Base-by-base conservation (phyloP, 2,113 vertebrate genomes). In the Aptenodytes patagonicus region DNA sequence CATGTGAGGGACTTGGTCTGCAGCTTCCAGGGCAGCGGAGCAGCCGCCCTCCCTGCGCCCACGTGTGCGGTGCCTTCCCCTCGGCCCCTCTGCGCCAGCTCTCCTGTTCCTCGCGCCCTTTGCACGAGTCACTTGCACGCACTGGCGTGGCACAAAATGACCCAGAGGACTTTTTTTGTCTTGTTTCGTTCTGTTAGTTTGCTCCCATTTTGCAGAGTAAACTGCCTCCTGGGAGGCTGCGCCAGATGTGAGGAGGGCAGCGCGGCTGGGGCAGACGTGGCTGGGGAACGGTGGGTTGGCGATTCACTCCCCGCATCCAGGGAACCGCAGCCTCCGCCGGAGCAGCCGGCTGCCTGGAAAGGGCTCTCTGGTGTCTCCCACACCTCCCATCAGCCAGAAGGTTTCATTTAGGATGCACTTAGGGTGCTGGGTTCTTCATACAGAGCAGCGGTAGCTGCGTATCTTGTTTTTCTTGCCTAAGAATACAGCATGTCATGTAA, bases 41-140 rank as follows among this genome's bases (percentile, higher is more conserved):
- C 49, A 54, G 76, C 55, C 54, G 47, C 49, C n/a, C 31, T 62
- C 36, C 51, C 46, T 49, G 0, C 5, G 2, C 5, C 51, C 17
- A 2, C 0, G 0, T 5, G 3, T 6, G 36, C 2, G 1, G 26
- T 19, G 42, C 57, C 10, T 69, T 83, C 46, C 25, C 28, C 24
- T 54, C 2, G 0, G 25, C 31, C n/a, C 42, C 46, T 62, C 55
- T 2, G 3, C 4, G 2, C 40, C 68, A 61, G 34, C 26, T 32
- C 26, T 54, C 31, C 18, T 1, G 2, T 34, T 31, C 69, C 31
- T 81, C 60, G 20, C 1, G 2, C 8, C 21, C 29, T 44, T n/a
- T 12, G 3, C 15, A 28, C 4, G 2, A 49, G 31, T 15, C 42
- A 13, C 44, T 13, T 5, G 73, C 42, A 49, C 52, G n/a, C 58